Conservation (phyloP, 2,113 vertebrate species). For the Thalassarche chlororhynchos region DNA sequence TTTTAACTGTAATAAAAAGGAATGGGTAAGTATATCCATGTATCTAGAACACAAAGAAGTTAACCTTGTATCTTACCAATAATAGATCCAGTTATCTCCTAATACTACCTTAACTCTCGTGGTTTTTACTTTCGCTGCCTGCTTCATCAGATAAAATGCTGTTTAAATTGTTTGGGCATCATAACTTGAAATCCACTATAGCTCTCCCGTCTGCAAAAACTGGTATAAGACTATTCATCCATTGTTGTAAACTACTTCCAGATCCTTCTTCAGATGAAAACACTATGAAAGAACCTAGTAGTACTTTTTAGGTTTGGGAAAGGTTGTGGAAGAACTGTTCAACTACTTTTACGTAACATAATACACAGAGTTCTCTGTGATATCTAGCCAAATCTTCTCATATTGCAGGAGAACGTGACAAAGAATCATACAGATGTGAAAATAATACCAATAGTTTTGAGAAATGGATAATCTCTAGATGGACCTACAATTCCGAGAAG, state of each 20-base stretch:
- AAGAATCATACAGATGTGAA: neutral
- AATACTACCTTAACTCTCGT: neutral
- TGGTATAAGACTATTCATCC: neutral
- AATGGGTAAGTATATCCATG: neutral
- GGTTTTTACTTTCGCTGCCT: neutral
- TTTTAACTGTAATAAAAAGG: neutral
- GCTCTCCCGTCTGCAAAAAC: neutral
- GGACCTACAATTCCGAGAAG: neutral
- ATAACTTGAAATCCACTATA: neutral
- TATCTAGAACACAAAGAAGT: neutral
- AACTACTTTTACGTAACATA: neutral
- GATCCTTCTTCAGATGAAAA: neutral
- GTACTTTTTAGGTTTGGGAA: neutral
- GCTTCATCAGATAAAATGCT: neutral
- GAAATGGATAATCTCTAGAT: neutral
- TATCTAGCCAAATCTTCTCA: neutral
- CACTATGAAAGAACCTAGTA: neutral
- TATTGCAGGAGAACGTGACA: neutral
- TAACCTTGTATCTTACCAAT: neutral
- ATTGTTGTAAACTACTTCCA: neutral
- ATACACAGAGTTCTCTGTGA: neutral
- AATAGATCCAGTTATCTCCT: neutral
- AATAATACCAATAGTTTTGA: neutral
- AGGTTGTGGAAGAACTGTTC: neutral
- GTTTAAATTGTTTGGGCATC: neutral